phyloP scores from a whole-genome alignment of 2,888 invertebrate species.

The Tetranychus truncatus region DNA sequence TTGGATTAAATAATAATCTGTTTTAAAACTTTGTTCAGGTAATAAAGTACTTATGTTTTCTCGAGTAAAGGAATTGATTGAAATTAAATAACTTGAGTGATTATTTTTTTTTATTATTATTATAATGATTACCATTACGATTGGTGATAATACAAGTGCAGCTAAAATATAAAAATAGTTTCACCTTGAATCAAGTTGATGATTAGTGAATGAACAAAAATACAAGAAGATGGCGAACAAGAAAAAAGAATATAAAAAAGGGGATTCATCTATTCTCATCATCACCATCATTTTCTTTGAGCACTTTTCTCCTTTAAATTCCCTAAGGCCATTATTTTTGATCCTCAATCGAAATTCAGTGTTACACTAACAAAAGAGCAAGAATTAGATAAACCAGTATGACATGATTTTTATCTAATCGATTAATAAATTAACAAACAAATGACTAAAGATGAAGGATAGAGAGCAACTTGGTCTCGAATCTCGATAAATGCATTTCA shows the following conservation, averaged over 20 bases:
- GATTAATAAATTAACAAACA: background rate
- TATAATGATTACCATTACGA: too few species aligned
- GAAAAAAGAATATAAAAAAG: background rate
- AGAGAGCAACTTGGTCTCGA: background rate
- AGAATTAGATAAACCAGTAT: slow-evolving; percentile 1
- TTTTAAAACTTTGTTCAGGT: background rate
- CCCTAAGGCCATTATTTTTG: background rate
- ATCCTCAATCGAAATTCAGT: background rate
- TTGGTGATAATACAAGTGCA: too few species aligned
- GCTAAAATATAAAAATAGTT: background rate
- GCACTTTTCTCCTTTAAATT: background rate
- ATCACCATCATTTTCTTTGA: background rate
- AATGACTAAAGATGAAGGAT: background rate
- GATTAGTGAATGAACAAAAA: background rate
- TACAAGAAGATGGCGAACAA: background rate
- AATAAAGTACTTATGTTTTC: too few species aligned
- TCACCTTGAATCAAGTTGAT: background rate
- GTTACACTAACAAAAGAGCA: background rate
- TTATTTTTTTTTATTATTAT: too few species aligned
- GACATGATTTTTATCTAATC: background rate
- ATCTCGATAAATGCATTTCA: too few species aligned
- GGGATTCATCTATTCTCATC: background rate
- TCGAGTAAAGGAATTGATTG: too few species aligned
- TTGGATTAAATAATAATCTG: background rate
- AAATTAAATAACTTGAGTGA: too few species aligned